Base-by-base conservation (phyloP, 2,113 vertebrate species). In the Hiodon tergisus region DNA sequence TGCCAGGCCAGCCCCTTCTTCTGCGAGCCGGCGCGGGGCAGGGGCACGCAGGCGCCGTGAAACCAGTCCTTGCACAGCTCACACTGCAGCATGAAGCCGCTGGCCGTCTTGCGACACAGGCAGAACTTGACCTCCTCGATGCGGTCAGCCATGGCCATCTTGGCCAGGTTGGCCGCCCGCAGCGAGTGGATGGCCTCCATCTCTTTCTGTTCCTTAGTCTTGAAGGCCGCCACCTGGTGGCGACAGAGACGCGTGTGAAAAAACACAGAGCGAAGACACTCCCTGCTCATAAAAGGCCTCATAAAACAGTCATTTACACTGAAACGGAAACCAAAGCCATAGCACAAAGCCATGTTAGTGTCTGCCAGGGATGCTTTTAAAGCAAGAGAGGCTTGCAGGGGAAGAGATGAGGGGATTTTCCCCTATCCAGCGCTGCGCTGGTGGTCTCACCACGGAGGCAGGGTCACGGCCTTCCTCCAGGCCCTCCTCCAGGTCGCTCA, bases 21-120 rank as follows among this genome's bases (percentile, higher is more conserved):
- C 85, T 98, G 96, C 2, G 94, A 85, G 71, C 92, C 93, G 0
- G 89, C 93, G 81, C 98, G 98, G 73, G 97, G 96, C 73, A 98
- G 89, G 1, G 97, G 95, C 72, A 98, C 96, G 0, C 97, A 99
- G 4, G 91, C 92, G 0, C 96, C 95, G 67, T 99, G 97, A 75
- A 98, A 98, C 96, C 96, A 98, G 92, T 98, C 97, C 85, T 97
- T 97, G 84, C 97, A 99, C 67, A 98, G 94, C 83, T 99, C 95
- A 8, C 97, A 99, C 83, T 99, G 97, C 2, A 98, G 79, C 97
- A 99, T 98, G 84, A 98, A 95, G 2, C 97, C 96, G 7, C 94
- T 94, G 14, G 96, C 96, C 0, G 95, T 94, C 82, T 94, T 95
- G 66, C 97, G 94, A 74, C 97, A 99, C 75, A 98, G 82, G 8